Evolutionary conservation across 2,113 vertebrate species (phyloP), one percentile per base, ranked within the genome.

Genomic region (Dasypus novemcinctus): DNA sequence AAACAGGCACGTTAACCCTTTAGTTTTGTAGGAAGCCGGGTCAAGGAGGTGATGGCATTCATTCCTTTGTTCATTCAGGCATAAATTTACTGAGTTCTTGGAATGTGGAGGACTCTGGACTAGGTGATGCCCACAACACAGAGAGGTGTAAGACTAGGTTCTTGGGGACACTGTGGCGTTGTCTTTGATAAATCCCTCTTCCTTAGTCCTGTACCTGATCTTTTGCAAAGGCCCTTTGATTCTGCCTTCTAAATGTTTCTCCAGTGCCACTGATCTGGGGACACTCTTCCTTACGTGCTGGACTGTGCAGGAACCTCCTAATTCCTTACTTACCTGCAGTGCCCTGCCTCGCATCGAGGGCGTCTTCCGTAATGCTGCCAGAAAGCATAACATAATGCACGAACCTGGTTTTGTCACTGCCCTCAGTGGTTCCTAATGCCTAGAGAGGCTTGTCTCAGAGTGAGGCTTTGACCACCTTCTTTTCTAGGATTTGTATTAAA

Each of bases 251-350:
- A 6, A 25, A 15, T 23, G 36, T 10, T 21, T 72, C 46, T 52
- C 21, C 7, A 18, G 27, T 12, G 49, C n/a, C 5, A 1, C 87
- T 14, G 18, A 41, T 2, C 20, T 49, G 17, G 9, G 21, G 10
- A 41, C 4, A 41, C 23, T 5, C 87, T 38, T 17, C 18, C 1
- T 4, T 29, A 13, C 33, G 14, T 15, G 38, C 68, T 29, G 13
- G n/a, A 1, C 69, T 25, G 10, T 20, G 6, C 11, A 1, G 20
- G n/a, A 43, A 12, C 76, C 36, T 21, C 71, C 63, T 23, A 4
- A 38, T 3, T 3, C n/a, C 18, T 31, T 25, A 13, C 46, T n/a
- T 36, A 8, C n/a, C 4, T 1, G 7, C 14, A 0, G 31, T 76
- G 23, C 4, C 49, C 21, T 0, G 12, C 12, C 54, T 33, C 46